A percentile compares a stretch with the other conserved stretches of the same genome.
phyloP scores from a whole-genome alignment of 2,113 vertebrate species.

The Okapia johnstoni region DNA sequence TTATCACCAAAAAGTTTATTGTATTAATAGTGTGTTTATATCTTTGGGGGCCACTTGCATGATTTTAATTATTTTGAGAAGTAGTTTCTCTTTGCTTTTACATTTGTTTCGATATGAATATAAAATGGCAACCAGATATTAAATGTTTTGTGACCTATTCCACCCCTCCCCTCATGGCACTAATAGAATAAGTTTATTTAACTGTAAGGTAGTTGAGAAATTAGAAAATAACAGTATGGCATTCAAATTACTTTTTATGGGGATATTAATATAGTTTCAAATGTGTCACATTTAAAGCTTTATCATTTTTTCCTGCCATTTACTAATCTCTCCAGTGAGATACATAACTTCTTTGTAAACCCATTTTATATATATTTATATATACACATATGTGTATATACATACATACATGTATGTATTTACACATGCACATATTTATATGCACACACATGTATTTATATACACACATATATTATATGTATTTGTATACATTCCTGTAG shows the following conservation, averaged over 20 bases:
- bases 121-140: not conserved
- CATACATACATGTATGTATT: not conserved
- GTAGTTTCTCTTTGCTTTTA: slow-evolving; percentile 22
- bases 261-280: not conserved
- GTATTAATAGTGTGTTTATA: not conserved
- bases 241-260: not conserved
- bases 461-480: not conserved
- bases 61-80: not conserved
- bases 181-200: not conserved
- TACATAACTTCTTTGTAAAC: not conserved
- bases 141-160: not conserved
- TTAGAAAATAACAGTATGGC: not conserved
- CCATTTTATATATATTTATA: not conserved
- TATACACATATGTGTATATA: not conserved
- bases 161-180: not conserved
- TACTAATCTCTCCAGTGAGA: not conserved
- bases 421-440: not conserved
- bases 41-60: not conserved
- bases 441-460: not conserved
- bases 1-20: not conserved
- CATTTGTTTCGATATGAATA: not conserved
- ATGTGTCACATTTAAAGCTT: not conserved
- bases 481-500: not conserved
- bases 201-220: not conserved
- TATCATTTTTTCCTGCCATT: not conserved